These are phyloP conservation scores for Drosophila nigritarsus DNA, from an alignment of 2,888 invertebrate genomes.

Conservation along the genomic window DNA sequence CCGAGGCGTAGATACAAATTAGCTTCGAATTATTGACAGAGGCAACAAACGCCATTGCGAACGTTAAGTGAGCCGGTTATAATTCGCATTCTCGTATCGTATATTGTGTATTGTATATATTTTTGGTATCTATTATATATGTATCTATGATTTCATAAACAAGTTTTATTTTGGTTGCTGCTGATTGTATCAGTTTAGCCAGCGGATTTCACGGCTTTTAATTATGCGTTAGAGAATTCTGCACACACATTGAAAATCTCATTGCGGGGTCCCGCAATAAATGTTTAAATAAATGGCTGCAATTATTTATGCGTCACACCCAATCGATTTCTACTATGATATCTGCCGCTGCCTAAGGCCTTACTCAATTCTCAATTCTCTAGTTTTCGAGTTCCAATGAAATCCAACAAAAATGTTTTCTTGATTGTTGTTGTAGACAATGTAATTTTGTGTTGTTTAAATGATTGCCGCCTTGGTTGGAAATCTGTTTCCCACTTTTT, in stretches of 20 bases:
- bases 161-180: conserved; percentile 49
- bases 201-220: conserved; percentile 70
- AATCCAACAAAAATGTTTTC: conserved; percentile 48
- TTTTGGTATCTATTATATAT: conserved; percentile 10
- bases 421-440: conserved; percentile 56
- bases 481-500: conserved; percentile 12
- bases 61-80: conserved; percentile 62
- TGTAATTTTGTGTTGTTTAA: conserved; percentile 55
- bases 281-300: conserved; percentile 73
- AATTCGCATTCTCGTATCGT: conserved; percentile 37
- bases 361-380: conserved; percentile 11
- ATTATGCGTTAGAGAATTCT: conserved; percentile 67
- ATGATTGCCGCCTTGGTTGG: conserved; percentile 38
- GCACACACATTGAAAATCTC: conserved; percentile 43
- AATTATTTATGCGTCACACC: conserved; percentile 80
- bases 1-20: conserved; percentile 57
- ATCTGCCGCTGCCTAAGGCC: conserved; percentile 39
- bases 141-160: conserved; percentile 65
- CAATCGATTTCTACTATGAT: conserved; percentile 61
- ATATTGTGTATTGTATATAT: background rate
- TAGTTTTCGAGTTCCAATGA: conserved; percentile 26
- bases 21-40: conserved; percentile 41
- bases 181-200: conserved; percentile 24
- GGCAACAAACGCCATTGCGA: conserved; percentile 7
- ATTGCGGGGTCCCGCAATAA: conserved; percentile 42